Evolutionary conservation across 2,888 invertebrate genomes (phyloP), one percentile per base, ranked within the genome.

Genomic region (Choreutis nemorana): DNA sequence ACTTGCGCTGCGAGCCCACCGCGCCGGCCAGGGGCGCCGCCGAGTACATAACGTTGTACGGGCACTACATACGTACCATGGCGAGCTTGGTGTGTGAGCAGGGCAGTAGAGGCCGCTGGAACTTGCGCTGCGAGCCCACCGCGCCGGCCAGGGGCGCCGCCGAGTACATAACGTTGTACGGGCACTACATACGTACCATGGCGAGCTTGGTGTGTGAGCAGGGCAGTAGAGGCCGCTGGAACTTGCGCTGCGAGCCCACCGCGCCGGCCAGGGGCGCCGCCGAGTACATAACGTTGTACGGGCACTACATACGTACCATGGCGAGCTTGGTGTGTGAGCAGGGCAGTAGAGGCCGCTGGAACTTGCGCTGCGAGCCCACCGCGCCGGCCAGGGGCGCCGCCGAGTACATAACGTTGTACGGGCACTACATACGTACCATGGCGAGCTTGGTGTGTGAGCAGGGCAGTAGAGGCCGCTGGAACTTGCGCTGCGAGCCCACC

Each of bases 21-120:
- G 92, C 95, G 45, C 91, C 92, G 39, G 97, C 94, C 35, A 99
- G 84, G 21, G 97, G 94, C 39, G 96, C 94, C 32, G 97, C 92
- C 23, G 97, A 98, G 66, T 96, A 93, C 60, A n/a, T n/a, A n/a
- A n/a, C n/a, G n/a, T n/a, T n/a, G n/a, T n/a, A n/a, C n/a, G n/a
- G n/a, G n/a, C n/a, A n/a, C n/a, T n/a, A n/a, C n/a, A n/a, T 14
- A 63, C 81, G 70, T 71, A 95, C 96, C 85, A 95, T 83, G 64
- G 86, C 85, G 38, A 94, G 84, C 73, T 91, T 92, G 36, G 97
- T 94, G 64, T 95, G 94, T 49, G 93, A 89, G 61, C 94, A 92
- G 30, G 98, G 97, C 63, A 98, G 83, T 45, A 97, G 84, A 28
- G 97, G 97, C 35, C 95, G 86, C 75, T 97, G 96, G 79, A 98